Percentiles rank a stretch among this genome's conserved stretches.
phyloP scores from a whole-genome alignment of 2,113 vertebrate species.

The Semicossyphus pulcher region DNA sequence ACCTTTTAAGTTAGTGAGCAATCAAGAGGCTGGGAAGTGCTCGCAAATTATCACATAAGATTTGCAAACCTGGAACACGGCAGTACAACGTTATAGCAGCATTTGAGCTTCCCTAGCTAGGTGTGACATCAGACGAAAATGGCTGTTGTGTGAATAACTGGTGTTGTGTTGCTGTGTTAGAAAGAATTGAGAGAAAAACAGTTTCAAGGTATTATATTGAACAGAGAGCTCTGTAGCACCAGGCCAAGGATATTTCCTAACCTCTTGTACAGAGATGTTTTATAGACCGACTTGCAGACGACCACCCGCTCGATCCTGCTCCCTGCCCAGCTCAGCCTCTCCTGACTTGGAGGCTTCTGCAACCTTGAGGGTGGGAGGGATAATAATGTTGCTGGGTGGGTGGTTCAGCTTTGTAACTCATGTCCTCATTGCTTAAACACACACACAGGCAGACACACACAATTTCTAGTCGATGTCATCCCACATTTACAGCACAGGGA shows the following conservation, averaged over 20 bases:
- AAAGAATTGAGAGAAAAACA: too few relatives aligned
- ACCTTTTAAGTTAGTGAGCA: too few relatives aligned
- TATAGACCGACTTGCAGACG: constrained; percentile 12
- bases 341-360: constrained; percentile 8
- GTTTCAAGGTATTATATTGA: too few relatives aligned
- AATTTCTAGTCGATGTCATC: constrained; percentile 50
- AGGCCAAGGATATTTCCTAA: constrained; percentile 25
- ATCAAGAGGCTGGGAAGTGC: too few relatives aligned
- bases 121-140: too few relatives aligned
- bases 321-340: constrained; percentile 1
- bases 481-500: constrained; percentile 44
- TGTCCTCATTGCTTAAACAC: constrained; percentile 30
- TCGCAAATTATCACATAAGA: too few relatives aligned
- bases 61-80: too few relatives aligned
- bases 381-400: constrained; percentile 42
- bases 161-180: too few relatives aligned
- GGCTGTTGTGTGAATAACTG: too few relatives aligned
- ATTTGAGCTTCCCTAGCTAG: too few relatives aligned
- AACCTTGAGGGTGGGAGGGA: constrained; percentile 37
- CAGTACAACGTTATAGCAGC: too few relatives aligned
- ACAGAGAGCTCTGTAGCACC: constrained; percentile 23
- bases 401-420: constrained; percentile 33
- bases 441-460: constrained; percentile 5
- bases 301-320: constrained; percentile 30
- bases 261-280: constrained; percentile 24